Conservation (phyloP, 2,113 vertebrate species). For the Nettapus auritus region DNA sequence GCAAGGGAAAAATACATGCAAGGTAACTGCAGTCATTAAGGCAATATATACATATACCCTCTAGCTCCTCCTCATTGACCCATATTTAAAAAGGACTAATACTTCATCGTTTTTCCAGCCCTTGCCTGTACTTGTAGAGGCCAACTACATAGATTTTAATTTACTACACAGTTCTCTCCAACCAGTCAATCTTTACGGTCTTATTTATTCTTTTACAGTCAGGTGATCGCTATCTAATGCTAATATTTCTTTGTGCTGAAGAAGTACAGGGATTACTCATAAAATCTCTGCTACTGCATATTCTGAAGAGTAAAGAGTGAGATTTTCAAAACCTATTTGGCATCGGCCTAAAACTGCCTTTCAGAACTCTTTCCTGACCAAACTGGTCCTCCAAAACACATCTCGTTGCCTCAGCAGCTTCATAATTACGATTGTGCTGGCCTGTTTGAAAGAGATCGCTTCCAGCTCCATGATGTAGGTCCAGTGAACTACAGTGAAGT, state of each 20-base stretch:
- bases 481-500: background rate
- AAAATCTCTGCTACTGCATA: constrained; percentile 23
- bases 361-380: constrained; percentile 35
- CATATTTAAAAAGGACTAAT: background rate
- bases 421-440: background rate
- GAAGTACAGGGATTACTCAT: constrained; percentile 24
- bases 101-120: background rate
- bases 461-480: constrained; percentile 25
- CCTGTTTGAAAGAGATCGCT: constrained; percentile 9
- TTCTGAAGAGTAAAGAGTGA: constrained; percentile 10
- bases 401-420: constrained; percentile 34
- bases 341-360: constrained; percentile 50
- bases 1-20: background rate
- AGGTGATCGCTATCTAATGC: background rate
- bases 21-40: background rate
- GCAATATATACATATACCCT: background rate
- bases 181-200: background rate
- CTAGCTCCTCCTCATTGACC: background rate
- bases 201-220: constrained; percentile 1
- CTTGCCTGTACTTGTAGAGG: background rate
- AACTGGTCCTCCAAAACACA: constrained; percentile 20
- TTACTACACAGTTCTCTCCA: background rate
- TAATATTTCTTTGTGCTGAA: constrained; percentile 1
- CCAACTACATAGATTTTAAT: background rate
- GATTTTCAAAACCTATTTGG: constrained; percentile 51